These are phyloP conservation scores for Gracilinanus agilis DNA, from an alignment of 2,113 vertebrate species.

Conservation along the genomic window DNA sequence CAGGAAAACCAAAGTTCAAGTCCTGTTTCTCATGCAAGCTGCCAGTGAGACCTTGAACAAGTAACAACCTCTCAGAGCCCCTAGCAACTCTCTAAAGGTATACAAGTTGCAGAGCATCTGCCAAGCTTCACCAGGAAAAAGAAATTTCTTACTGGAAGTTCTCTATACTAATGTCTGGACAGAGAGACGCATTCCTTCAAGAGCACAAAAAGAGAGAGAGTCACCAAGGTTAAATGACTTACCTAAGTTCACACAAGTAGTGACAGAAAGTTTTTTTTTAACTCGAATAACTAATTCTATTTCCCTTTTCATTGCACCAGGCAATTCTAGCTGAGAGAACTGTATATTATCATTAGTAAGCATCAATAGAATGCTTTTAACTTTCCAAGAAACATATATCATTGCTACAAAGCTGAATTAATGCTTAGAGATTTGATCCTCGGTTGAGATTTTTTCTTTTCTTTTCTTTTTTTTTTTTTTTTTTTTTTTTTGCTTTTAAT, in stretches of 20 bases:
- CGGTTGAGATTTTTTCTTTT: slow-evolving; percentile 43
- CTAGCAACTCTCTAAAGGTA: background rate
- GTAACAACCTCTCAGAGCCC: background rate
- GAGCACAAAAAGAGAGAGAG: background rate
- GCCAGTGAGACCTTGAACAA: background rate
- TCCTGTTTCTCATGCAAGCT: background rate
- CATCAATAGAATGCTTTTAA: background rate
- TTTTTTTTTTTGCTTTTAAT: background rate
- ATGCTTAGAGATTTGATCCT: slow-evolving; percentile 55
- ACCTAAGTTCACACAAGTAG: background rate
- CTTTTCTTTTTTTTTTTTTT: slow-evolving; percentile 47
- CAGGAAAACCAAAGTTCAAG: background rate
- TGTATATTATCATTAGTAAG: background rate
- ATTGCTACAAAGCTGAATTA: slow-evolving; percentile 62
- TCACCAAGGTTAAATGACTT: background rate
- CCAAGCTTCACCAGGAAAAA: background rate
- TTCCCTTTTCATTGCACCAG: background rate
- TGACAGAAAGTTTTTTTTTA: background rate
- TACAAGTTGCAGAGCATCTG: background rate
- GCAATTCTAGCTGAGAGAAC: background rate
- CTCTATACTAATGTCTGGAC: background rate
- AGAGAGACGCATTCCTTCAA: background rate
- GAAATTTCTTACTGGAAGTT: background rate
- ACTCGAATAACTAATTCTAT: background rate
- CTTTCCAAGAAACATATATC: slow-evolving; percentile 53